Percentiles rank a stretch among this genome's conserved stretches.
Evolutionary conservation across 2,113 vertebrate species (phyloP).

Genomic region (Eupsittula cactorum): DNA sequence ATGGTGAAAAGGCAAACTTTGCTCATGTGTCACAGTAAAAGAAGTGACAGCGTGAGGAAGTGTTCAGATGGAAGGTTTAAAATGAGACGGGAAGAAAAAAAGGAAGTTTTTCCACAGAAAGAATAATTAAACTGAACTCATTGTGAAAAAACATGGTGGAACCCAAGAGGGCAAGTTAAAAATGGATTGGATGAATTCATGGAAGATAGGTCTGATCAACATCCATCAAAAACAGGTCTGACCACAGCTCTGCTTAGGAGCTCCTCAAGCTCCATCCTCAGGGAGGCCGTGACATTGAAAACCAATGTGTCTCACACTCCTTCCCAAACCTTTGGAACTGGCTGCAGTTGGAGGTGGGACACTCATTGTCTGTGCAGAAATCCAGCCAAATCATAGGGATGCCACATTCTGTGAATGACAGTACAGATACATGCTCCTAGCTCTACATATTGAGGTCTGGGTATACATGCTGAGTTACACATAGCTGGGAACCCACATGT

Average conservation of each 20-base stretch:
- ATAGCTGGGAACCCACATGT: background rate
- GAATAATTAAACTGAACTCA: background rate
- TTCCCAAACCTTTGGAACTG: background rate
- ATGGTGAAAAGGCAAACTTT: background rate
- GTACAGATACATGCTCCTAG: accelerated
- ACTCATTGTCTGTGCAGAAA: background rate
- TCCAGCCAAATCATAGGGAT: background rate
- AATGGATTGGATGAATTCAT: background rate
- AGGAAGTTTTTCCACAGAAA: background rate
- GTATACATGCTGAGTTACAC: accelerated
- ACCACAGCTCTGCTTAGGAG: background rate
- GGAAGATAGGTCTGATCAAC: background rate
- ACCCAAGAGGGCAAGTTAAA: background rate
- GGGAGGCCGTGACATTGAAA: background rate
- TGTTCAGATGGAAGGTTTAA: background rate
- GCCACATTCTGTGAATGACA: background rate
- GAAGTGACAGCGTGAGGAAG: background rate
- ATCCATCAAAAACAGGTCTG: background rate
- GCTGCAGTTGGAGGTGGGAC: background rate
- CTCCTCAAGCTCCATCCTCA: background rate
- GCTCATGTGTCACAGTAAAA: background rate
- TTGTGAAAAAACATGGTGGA: background rate
- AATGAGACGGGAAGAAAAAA: background rate
- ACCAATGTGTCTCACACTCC: background rate
- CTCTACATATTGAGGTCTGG: background rate